Evolutionary conservation across 2,888 invertebrate genomes (phyloP).

Genomic region (Embidobia sp.): DNA sequence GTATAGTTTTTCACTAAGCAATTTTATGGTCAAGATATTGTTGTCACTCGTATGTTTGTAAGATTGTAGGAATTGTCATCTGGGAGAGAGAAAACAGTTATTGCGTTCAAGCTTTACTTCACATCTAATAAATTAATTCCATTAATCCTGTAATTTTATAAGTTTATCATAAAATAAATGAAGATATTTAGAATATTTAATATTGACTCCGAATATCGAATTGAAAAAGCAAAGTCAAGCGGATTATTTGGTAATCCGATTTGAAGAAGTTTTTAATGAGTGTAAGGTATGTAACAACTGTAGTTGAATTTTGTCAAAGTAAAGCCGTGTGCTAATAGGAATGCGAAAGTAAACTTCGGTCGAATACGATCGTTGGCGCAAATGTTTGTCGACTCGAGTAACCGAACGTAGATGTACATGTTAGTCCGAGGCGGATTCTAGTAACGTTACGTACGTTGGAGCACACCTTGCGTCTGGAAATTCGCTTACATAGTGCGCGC

Average conservation of each 20-base stretch:
- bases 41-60: no score
- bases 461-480: conserved; percentile 61
- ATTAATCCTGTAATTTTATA: no score
- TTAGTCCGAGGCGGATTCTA: conserved; percentile 58
- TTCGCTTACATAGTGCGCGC: conserved; percentile 63
- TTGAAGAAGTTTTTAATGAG: conserved; percentile 53
- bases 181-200: no score
- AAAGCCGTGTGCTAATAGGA: conserved; percentile 73
- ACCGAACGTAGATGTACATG: conserved; percentile 68
- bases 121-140: no score
- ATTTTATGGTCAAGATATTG: no score
- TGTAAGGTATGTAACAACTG: conserved; percentile 45
- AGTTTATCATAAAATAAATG: no score
- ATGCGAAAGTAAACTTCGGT: conserved; percentile 74
- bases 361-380: conserved; percentile 72
- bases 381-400: conserved; percentile 74
- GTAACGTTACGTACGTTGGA: conserved; percentile 61
- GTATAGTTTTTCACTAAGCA: no score
- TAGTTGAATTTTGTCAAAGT: conserved; percentile 68
- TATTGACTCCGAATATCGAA: not conserved
- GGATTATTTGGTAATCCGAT: conserved; percentile 30
- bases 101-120: no score
- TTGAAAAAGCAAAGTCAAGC: not conserved
- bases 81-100: no score
- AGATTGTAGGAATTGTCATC: no score